These are phyloP conservation scores for Anomalospiza imberbis DNA, from an alignment of 2,797 vertebrate genomes.

Conservation along the genomic window DNA sequence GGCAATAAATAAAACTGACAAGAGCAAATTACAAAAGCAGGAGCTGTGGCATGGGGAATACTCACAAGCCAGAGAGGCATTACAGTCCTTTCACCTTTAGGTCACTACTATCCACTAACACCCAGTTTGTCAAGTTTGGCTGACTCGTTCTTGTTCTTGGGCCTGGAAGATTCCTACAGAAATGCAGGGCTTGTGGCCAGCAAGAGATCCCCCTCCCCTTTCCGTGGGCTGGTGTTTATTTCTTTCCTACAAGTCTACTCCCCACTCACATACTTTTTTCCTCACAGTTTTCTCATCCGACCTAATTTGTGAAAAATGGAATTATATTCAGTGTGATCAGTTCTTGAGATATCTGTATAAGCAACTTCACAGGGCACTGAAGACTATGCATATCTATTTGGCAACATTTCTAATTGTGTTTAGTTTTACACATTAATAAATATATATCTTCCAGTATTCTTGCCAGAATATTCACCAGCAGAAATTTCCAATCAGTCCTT, in stretches of 20 bases:
- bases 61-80: conserved; percentile 4
- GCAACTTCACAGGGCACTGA: neutral
- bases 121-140: conserved; percentile 25
- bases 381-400: neutral
- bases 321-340: neutral
- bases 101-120: conserved; percentile 32
- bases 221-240: conserved; percentile 4
- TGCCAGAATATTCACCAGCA: neutral
- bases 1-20: conserved; percentile 59
- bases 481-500: neutral
- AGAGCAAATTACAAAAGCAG: conserved; percentile 49
- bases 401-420: neutral
- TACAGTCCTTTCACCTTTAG: conserved; percentile 9
- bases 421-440: neutral
- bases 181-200: neutral
- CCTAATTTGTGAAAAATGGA: neutral
- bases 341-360: neutral
- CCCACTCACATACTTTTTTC: neutral
- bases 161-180: conserved; percentile 5
- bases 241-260: neutral
- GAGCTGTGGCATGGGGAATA: conserved; percentile 9
- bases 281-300: conserved; percentile 28
- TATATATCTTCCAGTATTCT: neutral
- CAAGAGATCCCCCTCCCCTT: neutral
- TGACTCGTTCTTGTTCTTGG: conserved; percentile 44